phyloP scores from a whole-genome alignment of 2,888 invertebrate species.

The Synergus umbraculus region DNA sequence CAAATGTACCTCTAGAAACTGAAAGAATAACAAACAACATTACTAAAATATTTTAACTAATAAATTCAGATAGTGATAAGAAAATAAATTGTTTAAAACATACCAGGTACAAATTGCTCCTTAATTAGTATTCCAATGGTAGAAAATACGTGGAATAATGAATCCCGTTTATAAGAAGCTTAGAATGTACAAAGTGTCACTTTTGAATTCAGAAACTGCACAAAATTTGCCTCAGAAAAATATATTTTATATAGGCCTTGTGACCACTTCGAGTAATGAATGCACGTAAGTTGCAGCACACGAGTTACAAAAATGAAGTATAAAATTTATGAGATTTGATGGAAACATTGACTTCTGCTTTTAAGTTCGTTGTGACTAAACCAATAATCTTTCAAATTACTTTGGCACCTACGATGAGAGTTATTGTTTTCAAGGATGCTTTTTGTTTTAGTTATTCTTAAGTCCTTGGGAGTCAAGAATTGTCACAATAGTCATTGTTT shows the following conservation, averaged over 20 bases:
- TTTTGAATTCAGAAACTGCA: constrained; percentile 3
- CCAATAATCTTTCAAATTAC: constrained; percentile 14
- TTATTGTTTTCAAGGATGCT: neutral
- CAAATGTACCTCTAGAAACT: constrained; percentile 70
- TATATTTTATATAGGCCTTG: constrained; percentile 32
- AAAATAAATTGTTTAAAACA: neutral
- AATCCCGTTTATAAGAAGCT: neutral
- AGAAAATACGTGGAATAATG: constrained; percentile 9
- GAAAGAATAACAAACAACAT: constrained; percentile 34
- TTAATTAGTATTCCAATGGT: constrained; percentile 2
- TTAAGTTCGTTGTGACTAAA: constrained; percentile 25
- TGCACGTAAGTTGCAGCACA: neutral
- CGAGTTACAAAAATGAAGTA: constrained; percentile 25
- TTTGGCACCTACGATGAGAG: constrained; percentile 31
- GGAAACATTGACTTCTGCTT: neutral
- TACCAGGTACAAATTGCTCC: constrained; percentile 37
- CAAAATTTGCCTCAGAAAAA: constrained; percentile 16
- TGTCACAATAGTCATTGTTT: neutral
- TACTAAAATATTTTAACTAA: neutral
- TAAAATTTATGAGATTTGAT: constrained; percentile 26
- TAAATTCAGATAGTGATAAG: too few relatives aligned
- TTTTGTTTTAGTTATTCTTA: neutral
- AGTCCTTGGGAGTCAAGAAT: constrained; percentile 2
- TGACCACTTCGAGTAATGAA: constrained; percentile 10
- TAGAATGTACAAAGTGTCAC: constrained; percentile 1